Evolutionary conservation across 1,140 invertebrate genomes (phyloP), one percentile per base, ranked within the genome.

Genomic region (Trachymyrmex septentrionalis): DNA sequence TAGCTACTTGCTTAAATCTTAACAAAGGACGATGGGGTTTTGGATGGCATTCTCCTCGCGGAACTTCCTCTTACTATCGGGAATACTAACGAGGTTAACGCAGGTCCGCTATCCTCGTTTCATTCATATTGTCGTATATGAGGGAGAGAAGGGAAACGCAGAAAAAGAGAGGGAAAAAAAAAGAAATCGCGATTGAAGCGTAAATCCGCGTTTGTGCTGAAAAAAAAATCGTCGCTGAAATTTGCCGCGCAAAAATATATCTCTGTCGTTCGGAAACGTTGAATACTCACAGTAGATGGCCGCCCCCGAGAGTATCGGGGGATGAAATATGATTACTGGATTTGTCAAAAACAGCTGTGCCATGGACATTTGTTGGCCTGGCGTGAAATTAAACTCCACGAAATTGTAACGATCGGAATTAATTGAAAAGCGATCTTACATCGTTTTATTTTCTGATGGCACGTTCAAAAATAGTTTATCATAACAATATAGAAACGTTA

Each of bases 271-370:
- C 59, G n/a, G 21, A 87, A 84, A 63, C 73, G 67, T 64, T 71
- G 88, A 80, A 87, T 57, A 61, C 59, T 66, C 55, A 27, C 81
- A 61, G 88, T 82, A 88, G 85, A 86, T 77, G 78, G 34, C 12
- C 30, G 69, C 53, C 87, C 64, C 77, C 78, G 44, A 81, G 80
- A 81, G 53, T 88, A 87, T 78, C 84, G 87, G 89, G 50, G 86
- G 53, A 88, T 90, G 86, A 91, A 91, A 91, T 91, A 91, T 86
- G 90, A 90, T 90, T 88, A 78, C 75, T 30, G 89, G 86, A 90
- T 91, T 91, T 91, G 90, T 91, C 90, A 90, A 90, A 91, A 91
- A 88, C 90, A 91, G 90, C 88, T 90, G 90, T 77, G 89, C 86
- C 90, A 86, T 48, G 86, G 77, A 82, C 72, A 84, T 90, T 90